These are phyloP conservation scores for Macrosiphum euphorbiae DNA, from an alignment of 2,888 invertebrate species.

Conservation along the genomic window DNA sequence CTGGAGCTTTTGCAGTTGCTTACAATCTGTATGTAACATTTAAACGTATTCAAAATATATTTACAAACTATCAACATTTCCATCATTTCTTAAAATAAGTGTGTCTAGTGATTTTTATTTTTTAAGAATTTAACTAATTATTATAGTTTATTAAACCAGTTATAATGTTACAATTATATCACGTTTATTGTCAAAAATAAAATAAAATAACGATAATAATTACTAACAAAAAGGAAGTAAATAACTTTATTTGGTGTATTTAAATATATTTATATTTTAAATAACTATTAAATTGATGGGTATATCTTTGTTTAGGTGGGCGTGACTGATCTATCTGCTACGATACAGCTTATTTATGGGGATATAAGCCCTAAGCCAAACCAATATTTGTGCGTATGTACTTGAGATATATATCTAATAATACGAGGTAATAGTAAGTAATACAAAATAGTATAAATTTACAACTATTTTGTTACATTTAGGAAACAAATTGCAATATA, in stretches of 20 bases:
- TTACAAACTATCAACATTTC: not conserved
- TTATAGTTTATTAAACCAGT: not conserved
- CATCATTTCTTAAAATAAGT: not conserved
- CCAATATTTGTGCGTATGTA: too few relatives aligned
- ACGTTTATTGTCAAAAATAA: not conserved
- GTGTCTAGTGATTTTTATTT: not conserved
- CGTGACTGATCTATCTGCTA: too few relatives aligned
- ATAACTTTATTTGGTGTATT: not conserved
- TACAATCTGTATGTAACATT: slow-evolving; percentile 75
- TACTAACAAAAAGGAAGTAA: not conserved
- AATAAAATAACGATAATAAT: not conserved
- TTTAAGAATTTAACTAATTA: not conserved
- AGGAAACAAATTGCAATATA: too few relatives aligned
- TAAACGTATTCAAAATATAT: not conserved
- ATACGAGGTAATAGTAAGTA: too few relatives aligned
- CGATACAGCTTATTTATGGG: too few relatives aligned
- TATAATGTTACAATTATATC: not conserved
- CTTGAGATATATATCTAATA: too few relatives aligned
- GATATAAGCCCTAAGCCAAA: too few relatives aligned
- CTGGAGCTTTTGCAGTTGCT: slow-evolving; percentile 85
- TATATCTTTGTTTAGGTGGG: not conserved
- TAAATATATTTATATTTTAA: not conserved
- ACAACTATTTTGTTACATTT: too few relatives aligned
- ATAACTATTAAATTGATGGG: not conserved
- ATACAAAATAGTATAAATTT: too few relatives aligned